phyloP scores from a whole-genome alignment of 2,113 vertebrate species.

The Mesocricetus auratus region DNA sequence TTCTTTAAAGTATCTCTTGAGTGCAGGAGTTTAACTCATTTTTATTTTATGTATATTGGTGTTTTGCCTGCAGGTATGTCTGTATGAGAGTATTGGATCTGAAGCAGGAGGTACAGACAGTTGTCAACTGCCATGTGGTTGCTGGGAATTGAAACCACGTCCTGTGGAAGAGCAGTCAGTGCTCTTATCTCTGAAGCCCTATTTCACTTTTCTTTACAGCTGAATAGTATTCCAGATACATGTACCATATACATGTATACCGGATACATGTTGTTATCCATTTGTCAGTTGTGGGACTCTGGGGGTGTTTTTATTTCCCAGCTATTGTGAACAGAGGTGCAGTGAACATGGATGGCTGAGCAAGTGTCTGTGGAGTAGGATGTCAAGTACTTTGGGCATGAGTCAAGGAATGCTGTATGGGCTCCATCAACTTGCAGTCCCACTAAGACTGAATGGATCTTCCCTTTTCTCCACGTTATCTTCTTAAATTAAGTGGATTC shows the following conservation, averaged over 20 bases:
- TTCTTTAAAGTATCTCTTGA: not conserved
- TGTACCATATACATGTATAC: not conserved
- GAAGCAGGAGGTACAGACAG: not conserved
- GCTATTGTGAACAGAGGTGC: not conserved
- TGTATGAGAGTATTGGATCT: not conserved
- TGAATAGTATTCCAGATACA: not conserved
- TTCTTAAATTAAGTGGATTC: constrained; percentile 63
- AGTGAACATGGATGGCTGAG: not conserved
- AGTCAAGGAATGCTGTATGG: not conserved
- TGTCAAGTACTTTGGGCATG: not conserved
- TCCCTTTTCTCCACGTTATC: not conserved
- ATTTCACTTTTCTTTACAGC: not conserved
- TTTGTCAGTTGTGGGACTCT: not conserved
- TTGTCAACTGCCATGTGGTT: not conserved
- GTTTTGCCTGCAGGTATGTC: not conserved
- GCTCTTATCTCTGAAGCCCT: not conserved
- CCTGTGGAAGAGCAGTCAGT: not conserved
- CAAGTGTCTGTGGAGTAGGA: not conserved
- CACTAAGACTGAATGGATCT: not conserved
- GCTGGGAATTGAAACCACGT: not conserved
- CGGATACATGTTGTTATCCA: not conserved
- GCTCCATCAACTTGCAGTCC: not conserved
- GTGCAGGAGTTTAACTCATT: not conserved
- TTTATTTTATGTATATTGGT: not conserved
- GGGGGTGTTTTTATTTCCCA: not conserved